Base-by-base conservation (phyloP, 2,797 vertebrate species). In the Sebastes trivittatus region DNA sequence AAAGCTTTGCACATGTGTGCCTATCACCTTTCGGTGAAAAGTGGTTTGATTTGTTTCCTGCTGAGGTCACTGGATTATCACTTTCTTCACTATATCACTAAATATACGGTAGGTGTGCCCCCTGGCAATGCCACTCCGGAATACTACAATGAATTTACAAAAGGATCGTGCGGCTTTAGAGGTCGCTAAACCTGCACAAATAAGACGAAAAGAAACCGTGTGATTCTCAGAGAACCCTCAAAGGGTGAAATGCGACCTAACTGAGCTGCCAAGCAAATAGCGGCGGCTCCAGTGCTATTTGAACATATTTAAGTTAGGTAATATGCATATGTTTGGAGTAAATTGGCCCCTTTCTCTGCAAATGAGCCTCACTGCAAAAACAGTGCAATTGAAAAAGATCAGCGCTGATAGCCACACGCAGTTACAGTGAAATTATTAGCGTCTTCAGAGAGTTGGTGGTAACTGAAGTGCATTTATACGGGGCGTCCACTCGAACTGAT, bases 1-100 rank as follows among this genome's bases (percentile, higher is more conserved):
- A 81, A 75, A 78, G 55, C n/a, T 68, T 59, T 65, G 22, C 20
- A 52, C 29, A 62, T 38, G 72, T 77, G 52, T 54, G 34, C 6
- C 20, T 4, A 52, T 84, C 64, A 80, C 72, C 78, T 64, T 66
- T 36, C 6, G 29, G 11, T 72, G 34, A 54, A 67, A 10, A 30
- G 14, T n/a, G 11, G 22, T 61, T 52, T 65, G 11, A 46, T 76
- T 62, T 49, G 23, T 29, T 76, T 79, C 42, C 42, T 61, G 25
- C n/a, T 73, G 25, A 55, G 32, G 36, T 79, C 71, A 25, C 2
- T 3, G 5, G 5, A 55, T 80, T 67, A 54, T 1, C 6, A 64
- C 65, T 56, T 30, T 72, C 18, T 75, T 73, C 38, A 38, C 14
- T 54, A 11, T 10, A 34, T 8, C 23, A 38, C 13, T 32, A 30